A percentile compares a stretch with the other conserved stretches of the same genome.
Conservation (phyloP, 2,113 vertebrate genomes). For the Pelodiscus sinensis region DNA sequence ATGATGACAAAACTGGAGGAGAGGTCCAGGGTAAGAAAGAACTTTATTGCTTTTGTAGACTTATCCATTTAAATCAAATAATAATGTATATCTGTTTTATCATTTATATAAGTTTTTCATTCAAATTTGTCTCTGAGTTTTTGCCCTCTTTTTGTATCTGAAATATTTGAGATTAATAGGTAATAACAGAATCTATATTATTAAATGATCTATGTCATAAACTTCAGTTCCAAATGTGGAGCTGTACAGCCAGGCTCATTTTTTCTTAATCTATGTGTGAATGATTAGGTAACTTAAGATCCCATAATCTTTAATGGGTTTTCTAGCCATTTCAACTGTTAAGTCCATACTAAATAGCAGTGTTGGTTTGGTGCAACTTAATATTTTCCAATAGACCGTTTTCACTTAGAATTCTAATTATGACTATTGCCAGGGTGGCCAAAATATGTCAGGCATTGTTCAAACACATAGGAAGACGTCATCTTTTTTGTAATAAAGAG, state of each 20-base stretch:
- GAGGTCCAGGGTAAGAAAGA: conserved; percentile 90
- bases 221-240: background rate
- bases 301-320: background rate
- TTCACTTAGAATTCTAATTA: background rate
- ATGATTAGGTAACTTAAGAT: background rate
- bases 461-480: background rate
- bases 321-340: background rate
- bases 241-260: background rate
- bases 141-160: background rate
- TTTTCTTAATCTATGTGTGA: fast-evolving
- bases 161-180: fast-evolving
- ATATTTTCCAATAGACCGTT: background rate
- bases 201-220: background rate
- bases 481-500: background rate
- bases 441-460: background rate
- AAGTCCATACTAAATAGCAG: background rate
- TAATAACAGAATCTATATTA: background rate
- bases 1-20: conserved; percentile 99
- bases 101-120: background rate
- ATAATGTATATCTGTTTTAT: background rate
- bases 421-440: background rate
- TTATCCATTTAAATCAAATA: background rate
- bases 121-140: background rate
- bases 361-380: background rate
- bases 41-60: background rate